Percentiles rank a stretch among this genome's conserved stretches.
Evolutionary conservation across 2,888 invertebrate species (phyloP).

Genomic region (Bombylius discolor): DNA sequence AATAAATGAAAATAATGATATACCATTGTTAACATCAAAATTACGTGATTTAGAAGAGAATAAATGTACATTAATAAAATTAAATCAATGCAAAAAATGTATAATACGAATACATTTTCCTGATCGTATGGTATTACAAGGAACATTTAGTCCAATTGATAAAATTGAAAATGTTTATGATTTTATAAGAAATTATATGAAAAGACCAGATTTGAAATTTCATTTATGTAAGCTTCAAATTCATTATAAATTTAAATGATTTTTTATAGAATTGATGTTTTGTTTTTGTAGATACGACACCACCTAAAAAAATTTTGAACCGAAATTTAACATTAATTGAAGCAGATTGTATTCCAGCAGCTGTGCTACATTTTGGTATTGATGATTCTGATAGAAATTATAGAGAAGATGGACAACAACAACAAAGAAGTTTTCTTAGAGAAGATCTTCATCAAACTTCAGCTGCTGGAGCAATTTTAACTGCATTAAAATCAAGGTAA

Average conservation of each 20-base stretch:
- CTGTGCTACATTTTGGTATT: conserved; percentile 59
- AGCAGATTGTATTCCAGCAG: conserved; percentile 64
- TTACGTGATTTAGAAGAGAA: conserved; percentile 47
- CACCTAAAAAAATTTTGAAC: conserved; percentile 60
- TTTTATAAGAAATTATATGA: conserved; percentile 61
- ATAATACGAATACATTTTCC: conserved; percentile 80
- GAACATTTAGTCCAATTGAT: conserved; percentile 65
- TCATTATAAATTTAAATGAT: neutral
- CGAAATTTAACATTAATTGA: conserved; percentile 51
- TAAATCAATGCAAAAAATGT: conserved; percentile 58
- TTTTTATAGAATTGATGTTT: conserved; percentile 1
- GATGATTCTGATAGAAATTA: conserved; percentile 27
- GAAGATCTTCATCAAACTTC: conserved; percentile 51
- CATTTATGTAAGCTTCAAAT: conserved; percentile 57
- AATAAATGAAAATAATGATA: conserved; percentile 51
- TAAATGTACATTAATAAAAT: conserved; percentile 41
- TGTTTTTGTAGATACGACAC: conserved; percentile 54
- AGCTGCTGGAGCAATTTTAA: conserved; percentile 51
- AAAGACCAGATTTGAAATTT: conserved; percentile 52
- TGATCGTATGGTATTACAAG: conserved; percentile 73
- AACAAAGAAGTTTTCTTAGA: conserved; percentile 40
- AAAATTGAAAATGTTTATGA: conserved; percentile 54
- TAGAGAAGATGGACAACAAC: conserved; percentile 18
- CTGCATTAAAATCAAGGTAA: conserved; percentile 56
- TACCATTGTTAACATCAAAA: conserved; percentile 56